A percentile compares a stretch with the other conserved stretches of the same genome.
Conservation (phyloP, 1,140 invertebrate species). For the Drosophila orosa region DNA sequence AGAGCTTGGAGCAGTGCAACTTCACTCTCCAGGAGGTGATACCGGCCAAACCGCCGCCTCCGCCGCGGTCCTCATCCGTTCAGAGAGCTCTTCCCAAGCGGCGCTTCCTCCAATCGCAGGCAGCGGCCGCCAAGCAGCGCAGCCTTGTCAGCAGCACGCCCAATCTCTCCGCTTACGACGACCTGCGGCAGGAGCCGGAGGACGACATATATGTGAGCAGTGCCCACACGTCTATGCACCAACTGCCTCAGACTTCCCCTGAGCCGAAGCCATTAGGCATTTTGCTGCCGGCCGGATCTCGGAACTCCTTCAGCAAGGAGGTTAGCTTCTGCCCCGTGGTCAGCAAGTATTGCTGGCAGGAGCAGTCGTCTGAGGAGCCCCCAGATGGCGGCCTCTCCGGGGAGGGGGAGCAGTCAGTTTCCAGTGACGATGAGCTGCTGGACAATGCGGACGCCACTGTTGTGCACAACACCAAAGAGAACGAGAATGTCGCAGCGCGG, state of each 20-base stretch:
- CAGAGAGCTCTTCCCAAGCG: slow-evolving; percentile 62
- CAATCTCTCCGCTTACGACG: slow-evolving; percentile 86
- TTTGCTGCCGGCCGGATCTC: slow-evolving; percentile 85
- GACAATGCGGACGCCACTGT: slow-evolving; percentile 73
- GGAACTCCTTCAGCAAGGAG: slow-evolving; percentile 85
- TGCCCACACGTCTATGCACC: slow-evolving; percentile 85
- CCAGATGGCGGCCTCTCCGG: slow-evolving; percentile 37
- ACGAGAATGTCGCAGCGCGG: slow-evolving; percentile 64
- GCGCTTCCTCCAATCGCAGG: slow-evolving; percentile 78
- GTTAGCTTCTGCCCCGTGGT: slow-evolving; percentile 90
- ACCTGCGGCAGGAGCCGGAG: slow-evolving; percentile 65
- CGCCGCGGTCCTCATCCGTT: neutral
- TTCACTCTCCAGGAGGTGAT: slow-evolving; percentile 47
- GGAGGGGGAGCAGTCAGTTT: slow-evolving; percentile 25
- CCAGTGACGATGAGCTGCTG: slow-evolving; percentile 60
- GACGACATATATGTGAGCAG: slow-evolving; percentile 80
- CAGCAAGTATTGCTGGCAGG: slow-evolving; percentile 89
- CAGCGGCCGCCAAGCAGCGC: slow-evolving; percentile 83
- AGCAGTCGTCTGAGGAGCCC: slow-evolving; percentile 84
- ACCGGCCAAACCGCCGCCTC: slow-evolving; percentile 8
- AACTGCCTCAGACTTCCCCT: slow-evolving; percentile 83
- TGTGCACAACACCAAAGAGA: slow-evolving; percentile 79
- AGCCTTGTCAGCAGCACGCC: slow-evolving; percentile 87
- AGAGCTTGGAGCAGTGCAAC: slow-evolving; percentile 80
- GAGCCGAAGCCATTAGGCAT: slow-evolving; percentile 85